Evolutionary conservation across 2,888 invertebrate genomes (phyloP).

Genomic region (Odontocerum albicorne): DNA sequence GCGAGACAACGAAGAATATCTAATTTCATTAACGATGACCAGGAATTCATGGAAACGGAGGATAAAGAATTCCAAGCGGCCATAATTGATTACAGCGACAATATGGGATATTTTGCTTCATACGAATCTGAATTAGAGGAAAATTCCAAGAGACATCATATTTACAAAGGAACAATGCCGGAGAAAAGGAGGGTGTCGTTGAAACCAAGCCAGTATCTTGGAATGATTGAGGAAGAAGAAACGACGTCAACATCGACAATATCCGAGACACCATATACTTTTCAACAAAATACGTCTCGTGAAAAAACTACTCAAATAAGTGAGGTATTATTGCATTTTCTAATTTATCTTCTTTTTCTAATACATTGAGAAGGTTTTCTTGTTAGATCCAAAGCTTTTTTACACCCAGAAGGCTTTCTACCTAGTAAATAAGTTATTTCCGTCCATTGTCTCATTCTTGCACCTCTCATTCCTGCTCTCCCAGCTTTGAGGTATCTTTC

Average conservation of each 20-base stretch:
- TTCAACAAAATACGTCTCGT: not conserved
- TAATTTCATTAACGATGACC: constrained; percentile 39
- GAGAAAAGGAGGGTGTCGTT: constrained; percentile 48
- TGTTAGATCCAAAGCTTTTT: no score
- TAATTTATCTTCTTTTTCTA: no score
- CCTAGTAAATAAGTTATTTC: no score
- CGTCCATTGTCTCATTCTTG: no score
- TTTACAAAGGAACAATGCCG: constrained; percentile 39
- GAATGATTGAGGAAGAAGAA: constrained; percentile 52
- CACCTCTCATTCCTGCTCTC: no score
- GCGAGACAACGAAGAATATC: constrained; percentile 25
- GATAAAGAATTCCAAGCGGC: constrained; percentile 39
- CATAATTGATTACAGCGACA: constrained; percentile 52
- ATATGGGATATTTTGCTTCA: constrained; percentile 47
- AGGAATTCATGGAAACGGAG: constrained; percentile 38
- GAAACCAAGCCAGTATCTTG: constrained; percentile 50
- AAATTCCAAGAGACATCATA: constrained; percentile 42
- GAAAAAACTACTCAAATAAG: not conserved
- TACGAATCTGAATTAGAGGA: constrained; percentile 39
- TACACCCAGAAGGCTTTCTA: no score
- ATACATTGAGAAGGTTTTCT: no score
- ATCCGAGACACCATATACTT: no score
- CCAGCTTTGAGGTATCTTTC: no score
- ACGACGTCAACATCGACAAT: constrained; percentile 41
- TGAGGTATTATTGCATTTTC: not conserved